Percentiles rank a stretch among this genome's conserved stretches.
These are phyloP conservation scores for Scaeva pyrastri DNA, from an alignment of 2,888 invertebrate species.

Conservation along the genomic window DNA sequence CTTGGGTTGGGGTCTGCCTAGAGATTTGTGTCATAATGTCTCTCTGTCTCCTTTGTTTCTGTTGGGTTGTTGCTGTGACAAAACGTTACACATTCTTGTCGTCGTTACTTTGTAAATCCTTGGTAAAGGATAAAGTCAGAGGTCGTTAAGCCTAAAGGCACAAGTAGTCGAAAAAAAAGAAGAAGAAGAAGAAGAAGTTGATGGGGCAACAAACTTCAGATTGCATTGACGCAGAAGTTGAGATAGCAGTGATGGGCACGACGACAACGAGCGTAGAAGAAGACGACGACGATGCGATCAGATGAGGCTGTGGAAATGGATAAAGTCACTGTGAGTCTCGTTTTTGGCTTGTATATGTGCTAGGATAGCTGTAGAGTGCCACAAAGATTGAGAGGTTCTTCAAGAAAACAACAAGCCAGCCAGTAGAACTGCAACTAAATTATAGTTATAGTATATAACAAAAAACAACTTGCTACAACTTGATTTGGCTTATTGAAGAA, in stretches of 20 bases:
- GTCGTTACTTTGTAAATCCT: conserved; percentile 60
- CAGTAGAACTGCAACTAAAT: neutral
- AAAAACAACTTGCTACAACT: conserved; percentile 62
- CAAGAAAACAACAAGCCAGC: conserved; percentile 5
- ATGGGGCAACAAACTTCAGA: conserved; percentile 60
- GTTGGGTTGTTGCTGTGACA: conserved; percentile 44
- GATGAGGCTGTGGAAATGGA: neutral
- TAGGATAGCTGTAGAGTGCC: neutral
- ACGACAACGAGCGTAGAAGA: too few relatives aligned
- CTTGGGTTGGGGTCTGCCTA: conserved; percentile 30
- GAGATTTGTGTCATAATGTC: conserved; percentile 55
- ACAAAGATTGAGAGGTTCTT: conserved; percentile 13
- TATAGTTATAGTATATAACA: neutral
- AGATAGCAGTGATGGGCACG: neutral
- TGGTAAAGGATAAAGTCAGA: conserved; percentile 37
- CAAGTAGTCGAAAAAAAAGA: neutral
- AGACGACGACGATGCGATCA: neutral
- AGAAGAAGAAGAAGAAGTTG: conserved; percentile 30
- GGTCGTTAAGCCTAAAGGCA: conserved; percentile 66
- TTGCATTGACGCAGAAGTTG: conserved; percentile 19
- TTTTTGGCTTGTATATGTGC: neutral
- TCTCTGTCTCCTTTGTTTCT: conserved; percentile 32
- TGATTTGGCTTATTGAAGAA: conserved; percentile 73
- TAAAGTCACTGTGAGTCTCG: neutral
- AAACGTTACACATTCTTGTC: conserved; percentile 54